These are phyloP conservation scores for Teleopsis dalmanni DNA, from an alignment of 1,140 invertebrate species.

Conservation along the genomic window DNA sequence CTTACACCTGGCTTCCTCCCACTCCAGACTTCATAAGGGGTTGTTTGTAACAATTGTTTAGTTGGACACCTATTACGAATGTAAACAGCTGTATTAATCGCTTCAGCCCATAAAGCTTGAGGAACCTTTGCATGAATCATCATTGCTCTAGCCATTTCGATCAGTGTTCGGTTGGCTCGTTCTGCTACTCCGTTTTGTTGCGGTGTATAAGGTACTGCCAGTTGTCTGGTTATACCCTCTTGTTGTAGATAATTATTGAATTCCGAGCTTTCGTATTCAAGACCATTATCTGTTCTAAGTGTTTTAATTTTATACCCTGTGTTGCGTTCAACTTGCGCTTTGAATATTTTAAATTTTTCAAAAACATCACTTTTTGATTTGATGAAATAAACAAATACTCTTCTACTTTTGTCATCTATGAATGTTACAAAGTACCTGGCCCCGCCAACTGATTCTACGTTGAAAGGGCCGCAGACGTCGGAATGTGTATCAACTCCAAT, in stretches of 20 bases:
- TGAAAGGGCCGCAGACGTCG: neutral
- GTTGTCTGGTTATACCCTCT: neutral
- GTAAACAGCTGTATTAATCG: slow-evolving; percentile 18
- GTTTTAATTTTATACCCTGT: slow-evolving; percentile 1
- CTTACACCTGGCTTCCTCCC: slow-evolving; percentile 21
- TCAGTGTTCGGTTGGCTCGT: neutral
- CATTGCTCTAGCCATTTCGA: slow-evolving; percentile 1
- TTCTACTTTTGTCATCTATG: slow-evolving; percentile 15
- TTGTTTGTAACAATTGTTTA: slow-evolving; percentile 18
- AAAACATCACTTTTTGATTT: neutral
- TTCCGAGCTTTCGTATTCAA: neutral
- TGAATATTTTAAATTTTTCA: neutral
- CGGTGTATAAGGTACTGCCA: slow-evolving; percentile 2
- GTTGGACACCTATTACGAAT: slow-evolving; percentile 16
- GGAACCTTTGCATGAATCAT: slow-evolving; percentile 22
- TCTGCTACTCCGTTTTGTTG: slow-evolving; percentile 4
- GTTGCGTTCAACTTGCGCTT: neutral
- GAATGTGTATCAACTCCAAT: neutral
- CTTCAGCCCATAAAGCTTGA: slow-evolving; percentile 43
- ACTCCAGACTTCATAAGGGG: slow-evolving; percentile 31
- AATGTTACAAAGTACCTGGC: neutral
- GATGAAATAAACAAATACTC: slow-evolving; percentile 27
- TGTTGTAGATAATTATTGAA: neutral
- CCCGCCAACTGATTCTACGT: neutral
- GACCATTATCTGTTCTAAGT: neutral